These are phyloP conservation scores for Euura lappo DNA, from an alignment of 1,140 invertebrate genomes.

Conservation along the genomic window DNA sequence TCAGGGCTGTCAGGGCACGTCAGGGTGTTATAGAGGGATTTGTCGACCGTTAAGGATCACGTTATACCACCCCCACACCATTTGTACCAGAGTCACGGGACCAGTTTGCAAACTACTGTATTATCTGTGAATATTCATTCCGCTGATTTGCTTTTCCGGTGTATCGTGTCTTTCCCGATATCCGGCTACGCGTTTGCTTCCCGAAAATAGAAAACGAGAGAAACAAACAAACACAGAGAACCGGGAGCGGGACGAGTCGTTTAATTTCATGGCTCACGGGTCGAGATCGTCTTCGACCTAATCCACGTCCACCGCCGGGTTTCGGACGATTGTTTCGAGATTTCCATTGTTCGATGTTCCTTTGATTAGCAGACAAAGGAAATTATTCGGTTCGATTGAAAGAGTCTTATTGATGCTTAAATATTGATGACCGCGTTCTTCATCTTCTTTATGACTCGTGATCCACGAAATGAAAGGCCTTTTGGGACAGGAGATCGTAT, in stretches of 20 bases:
- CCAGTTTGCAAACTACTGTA: constrained; percentile 3
- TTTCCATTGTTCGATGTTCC: no score
- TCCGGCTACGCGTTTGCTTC: no score
- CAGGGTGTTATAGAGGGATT: constrained; percentile 10
- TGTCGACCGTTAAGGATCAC: neutral
- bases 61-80: no score
- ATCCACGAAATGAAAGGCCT: no score
- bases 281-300: constrained; percentile 35
- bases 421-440: no score
- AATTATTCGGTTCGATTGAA: no score
- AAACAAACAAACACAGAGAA: neutral
- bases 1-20: constrained; percentile 44
- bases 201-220: neutral
- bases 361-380: no score
- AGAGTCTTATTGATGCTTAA: no score
- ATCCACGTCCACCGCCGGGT: neutral
- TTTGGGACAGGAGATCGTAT: no score
- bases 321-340: no score
- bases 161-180: neutral
- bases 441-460: no score
- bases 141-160: neutral
- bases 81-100: neutral
- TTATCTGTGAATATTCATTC: neutral
- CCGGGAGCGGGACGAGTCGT: constrained; percentile 19
- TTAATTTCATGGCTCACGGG: constrained; percentile 38